Evolutionary conservation across 2,888 invertebrate species (phyloP), one percentile per base, ranked within the genome.

Genomic region (Yponomeuta malinellus): DNA sequence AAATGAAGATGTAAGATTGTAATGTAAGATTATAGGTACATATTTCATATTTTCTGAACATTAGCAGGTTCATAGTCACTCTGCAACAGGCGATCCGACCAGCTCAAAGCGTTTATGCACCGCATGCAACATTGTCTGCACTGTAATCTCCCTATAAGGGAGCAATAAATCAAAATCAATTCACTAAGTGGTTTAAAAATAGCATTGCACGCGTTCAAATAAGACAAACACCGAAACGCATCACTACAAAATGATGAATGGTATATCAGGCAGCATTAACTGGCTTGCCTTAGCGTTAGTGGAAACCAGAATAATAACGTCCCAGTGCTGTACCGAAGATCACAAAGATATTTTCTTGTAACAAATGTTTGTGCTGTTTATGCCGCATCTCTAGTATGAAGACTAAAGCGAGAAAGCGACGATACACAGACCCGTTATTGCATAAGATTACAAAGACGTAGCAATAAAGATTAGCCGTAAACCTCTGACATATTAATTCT

Each of bases 221-320:
- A 73, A 73, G 72, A 71, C 73, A 78, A 74, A 77, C 78, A 81
- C 79, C 79, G 79, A 79, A 80, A 79, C 76, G 78, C 76, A 76
- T 79, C 79, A 76, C 80, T 77, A 43, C 75, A 76, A 72, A 74
- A 80, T 81, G 81, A 83, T 79, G 75, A 80, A 83, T 81, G 77
- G 66, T 74, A 74, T 75, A 74, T 79, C 75, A 74, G 68, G 15
- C 68, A 68, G 76, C 74, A 74, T 75, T 74, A 76, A 78, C 73
- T 75, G 76, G 76, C 77, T 75, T 79, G 77, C 75, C 73, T 74
- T 72, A 73, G 74, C 74, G 74, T 77, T 79, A 78, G 77, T 75
- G 71, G 70, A 71, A 76, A 74, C 78, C 77, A 78, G 76, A 76
- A 74, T 74, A 76, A 68, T 71, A 71, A 71, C 65, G 72, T 73